Base-by-base conservation (phyloP, 2,888 invertebrate species). In the Hetaerina titia region DNA sequence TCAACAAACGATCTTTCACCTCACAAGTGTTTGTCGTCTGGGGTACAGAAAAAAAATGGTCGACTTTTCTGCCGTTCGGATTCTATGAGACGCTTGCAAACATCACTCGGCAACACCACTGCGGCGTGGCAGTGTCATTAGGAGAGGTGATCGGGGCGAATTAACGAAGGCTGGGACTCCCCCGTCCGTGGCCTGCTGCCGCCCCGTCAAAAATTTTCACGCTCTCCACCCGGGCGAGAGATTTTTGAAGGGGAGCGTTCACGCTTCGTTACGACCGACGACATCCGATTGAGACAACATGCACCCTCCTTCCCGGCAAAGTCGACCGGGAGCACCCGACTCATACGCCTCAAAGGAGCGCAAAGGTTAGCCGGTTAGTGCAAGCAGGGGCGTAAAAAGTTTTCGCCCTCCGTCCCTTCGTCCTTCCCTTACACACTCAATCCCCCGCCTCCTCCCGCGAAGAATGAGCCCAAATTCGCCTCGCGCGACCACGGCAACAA, bases 251-350 rank as follows among this genome's bases (percentile, higher is more conserved):
- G 22, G 31, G 11, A 81, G 81, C 81, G 81, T 81, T 81, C 81
- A 81, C 81, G 81, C 81, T 81, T 81, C 81, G 81, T 81, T 81
- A 81, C 81, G 25, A 31, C n/a, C 81, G 81, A 81, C 81, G 81
- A 81, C 81, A 81, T 81, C n/a, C 81, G 81, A 81, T 81, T 81
- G 81, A 81, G 81, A 81, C 81, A 81, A 81, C 81, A 81, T 25
- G 13, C 81, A 25, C 13, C 81, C 2, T 13, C 81, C n/a, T 31
- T 13, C 81, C 81, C 81, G 69, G 22, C 22, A 69, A 69, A 69
- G 69, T 69, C 69, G 22, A 22, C 69, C 69, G 19, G n/a, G 6
- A 8, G 22, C 17, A 45, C 22, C 69, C n/a, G 25, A 13, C 19
- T 81, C 69, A 81, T 81, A 81, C 31, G 81, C 81, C 81, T 81